phyloP scores from a whole-genome alignment of 2,113 vertebrate species.

The Cephalopholis sonnerati region DNA sequence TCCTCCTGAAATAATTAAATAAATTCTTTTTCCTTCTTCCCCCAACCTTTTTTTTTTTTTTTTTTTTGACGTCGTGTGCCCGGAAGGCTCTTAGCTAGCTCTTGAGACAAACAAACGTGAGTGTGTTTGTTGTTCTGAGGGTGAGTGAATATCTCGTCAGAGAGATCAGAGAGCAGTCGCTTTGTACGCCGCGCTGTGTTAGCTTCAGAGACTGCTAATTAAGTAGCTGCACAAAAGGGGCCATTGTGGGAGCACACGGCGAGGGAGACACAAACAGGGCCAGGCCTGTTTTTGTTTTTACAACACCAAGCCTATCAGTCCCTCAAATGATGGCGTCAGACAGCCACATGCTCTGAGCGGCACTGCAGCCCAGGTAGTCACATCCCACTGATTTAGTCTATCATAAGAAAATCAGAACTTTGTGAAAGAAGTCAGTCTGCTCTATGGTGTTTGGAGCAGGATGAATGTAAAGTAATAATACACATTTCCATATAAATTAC shows the following conservation, averaged over 20 bases:
- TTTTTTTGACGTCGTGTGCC: not conserved
- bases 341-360: not conserved
- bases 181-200: slow-evolving; percentile 13
- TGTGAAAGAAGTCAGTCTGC: not conserved
- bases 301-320: slow-evolving; percentile 2
- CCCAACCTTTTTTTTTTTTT: not conserved
- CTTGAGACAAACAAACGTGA: slow-evolving; percentile 22
- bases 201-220: slow-evolving; percentile 68
- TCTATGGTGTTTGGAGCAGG: not conserved
- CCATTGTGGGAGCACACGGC: slow-evolving; percentile 38
- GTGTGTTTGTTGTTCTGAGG: slow-evolving; percentile 7
- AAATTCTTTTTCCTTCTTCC: not conserved
- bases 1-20: slow-evolving; percentile 23
- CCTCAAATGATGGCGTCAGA: slow-evolving; percentile 5
- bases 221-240: slow-evolving; percentile 55
- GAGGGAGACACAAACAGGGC: slow-evolving; percentile 21
- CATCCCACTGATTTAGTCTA: not conserved
- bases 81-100: slow-evolving; percentile 1
- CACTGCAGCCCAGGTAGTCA: not conserved
- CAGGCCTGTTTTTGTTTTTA: slow-evolving; percentile 20
- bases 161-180: slow-evolving; percentile 42
- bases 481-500: slow-evolving; percentile 24
- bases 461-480: not conserved
- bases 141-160: slow-evolving; percentile 45
- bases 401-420: not conserved